These are phyloP conservation scores for Epsilonema sp. DNA, from an alignment of 2,888 invertebrate genomes.

Conservation along the genomic window DNA sequence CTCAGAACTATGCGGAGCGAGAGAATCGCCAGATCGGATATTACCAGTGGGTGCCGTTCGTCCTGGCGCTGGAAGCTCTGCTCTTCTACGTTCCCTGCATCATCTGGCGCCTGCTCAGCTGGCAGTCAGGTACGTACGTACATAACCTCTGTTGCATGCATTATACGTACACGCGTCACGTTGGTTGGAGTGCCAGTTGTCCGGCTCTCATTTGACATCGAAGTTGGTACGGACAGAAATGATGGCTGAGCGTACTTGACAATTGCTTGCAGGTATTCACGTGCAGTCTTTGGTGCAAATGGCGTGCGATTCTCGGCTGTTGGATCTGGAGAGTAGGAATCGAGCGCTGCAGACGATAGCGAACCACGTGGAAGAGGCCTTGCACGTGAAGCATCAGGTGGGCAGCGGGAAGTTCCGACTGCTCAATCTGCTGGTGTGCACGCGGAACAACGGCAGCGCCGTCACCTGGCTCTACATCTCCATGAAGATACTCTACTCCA, in stretches of 20 bases:
- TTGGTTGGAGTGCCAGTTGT: not conserved
- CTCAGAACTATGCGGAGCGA: conserved; percentile 21
- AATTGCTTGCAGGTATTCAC: conserved; percentile 22
- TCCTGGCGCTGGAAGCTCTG: conserved; percentile 27
- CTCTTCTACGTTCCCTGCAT: conserved; percentile 28
- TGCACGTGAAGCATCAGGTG: conserved; percentile 28
- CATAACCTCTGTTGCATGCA: not conserved
- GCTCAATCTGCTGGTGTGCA: conserved; percentile 26
- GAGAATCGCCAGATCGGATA: conserved; percentile 28
- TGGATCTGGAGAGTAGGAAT: conserved; percentile 23
- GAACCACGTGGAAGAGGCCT: conserved; percentile 26
- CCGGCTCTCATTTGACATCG: not conserved
- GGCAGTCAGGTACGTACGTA: conserved; percentile 23
- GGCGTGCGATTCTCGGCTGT: conserved; percentile 27
- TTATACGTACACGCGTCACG: not conserved
- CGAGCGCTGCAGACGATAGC: conserved; percentile 26
- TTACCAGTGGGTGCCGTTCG: too few relatives aligned
- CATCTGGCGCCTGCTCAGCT: conserved; percentile 28
- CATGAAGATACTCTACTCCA: conserved; percentile 25
- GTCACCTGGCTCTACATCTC: conserved; percentile 23
- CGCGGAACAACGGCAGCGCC: conserved; percentile 25
- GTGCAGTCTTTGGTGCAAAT: conserved; percentile 29
- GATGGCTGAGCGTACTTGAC: not conserved
- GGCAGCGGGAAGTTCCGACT: conserved; percentile 22
- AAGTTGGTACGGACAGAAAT: not conserved